phyloP scores from a whole-genome alignment of 1,140 invertebrate species.

The Andricus grossulariae region DNA sequence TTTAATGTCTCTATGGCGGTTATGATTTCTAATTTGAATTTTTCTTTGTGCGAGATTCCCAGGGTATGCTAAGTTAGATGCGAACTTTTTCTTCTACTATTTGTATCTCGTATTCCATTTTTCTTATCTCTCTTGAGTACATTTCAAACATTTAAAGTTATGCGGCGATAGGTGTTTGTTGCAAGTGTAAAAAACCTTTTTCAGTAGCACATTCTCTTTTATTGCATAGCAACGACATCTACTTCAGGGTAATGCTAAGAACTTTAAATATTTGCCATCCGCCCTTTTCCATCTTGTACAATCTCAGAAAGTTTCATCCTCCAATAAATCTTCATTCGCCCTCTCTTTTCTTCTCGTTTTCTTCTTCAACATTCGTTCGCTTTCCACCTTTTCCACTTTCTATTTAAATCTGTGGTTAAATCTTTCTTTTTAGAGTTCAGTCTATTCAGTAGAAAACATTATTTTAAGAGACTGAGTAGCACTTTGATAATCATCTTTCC shows the following conservation, averaged over 20 bases:
- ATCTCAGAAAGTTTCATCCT: constrained; percentile 26
- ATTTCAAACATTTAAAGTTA: constrained; percentile 21
- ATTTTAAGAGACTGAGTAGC: neutral
- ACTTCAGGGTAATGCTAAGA: constrained; percentile 17
- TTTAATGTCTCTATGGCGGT: too few species aligned
- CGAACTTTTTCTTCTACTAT: neutral
- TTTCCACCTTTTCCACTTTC: constrained; percentile 17
- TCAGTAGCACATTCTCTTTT: constrained; percentile 10
- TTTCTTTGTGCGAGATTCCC: too few species aligned
- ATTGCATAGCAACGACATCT: constrained; percentile 6
- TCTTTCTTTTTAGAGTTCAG: neutral
- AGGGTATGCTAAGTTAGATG: too few species aligned
- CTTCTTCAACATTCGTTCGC: constrained; percentile 25
- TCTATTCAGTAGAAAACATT: neutral
- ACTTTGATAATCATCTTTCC: neutral
- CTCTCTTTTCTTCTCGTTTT: constrained; percentile 9
- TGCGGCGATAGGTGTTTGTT: constrained; percentile 8
- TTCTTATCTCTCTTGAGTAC: neutral
- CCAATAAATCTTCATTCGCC: constrained; percentile 26
- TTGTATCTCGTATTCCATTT: neutral
- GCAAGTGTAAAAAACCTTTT: constrained; percentile 11
- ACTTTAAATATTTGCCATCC: constrained; percentile 27
- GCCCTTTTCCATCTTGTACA: constrained; percentile 26
- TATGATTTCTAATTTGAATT: too few species aligned
- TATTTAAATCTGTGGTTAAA: constrained; percentile 12